A percentile compares a stretch with the other conserved stretches of the same genome.
phyloP scores from a whole-genome alignment of 2,113 vertebrate species.

The Solenodon paradoxus region DNA sequence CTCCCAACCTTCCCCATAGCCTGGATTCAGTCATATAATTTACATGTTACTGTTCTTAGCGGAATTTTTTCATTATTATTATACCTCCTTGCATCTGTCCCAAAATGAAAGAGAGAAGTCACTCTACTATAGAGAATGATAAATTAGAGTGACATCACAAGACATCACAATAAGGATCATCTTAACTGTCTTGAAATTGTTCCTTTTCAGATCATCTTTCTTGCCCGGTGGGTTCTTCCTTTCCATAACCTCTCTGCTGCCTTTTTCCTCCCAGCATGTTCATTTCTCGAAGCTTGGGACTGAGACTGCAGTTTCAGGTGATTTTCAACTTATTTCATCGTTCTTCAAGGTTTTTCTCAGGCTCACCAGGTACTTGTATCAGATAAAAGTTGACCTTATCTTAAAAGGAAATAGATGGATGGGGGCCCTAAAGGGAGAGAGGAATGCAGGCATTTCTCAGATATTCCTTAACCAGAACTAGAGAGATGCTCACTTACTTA shows the following conservation, averaged over 20 bases:
- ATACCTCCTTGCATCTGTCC: neutral
- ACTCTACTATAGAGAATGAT: neutral
- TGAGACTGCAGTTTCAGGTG: neutral
- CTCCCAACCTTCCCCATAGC: no score
- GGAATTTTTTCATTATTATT: neutral
- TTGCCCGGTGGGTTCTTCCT: neutral
- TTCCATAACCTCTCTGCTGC: neutral
- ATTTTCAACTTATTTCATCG: neutral
- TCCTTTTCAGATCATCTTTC: neutral
- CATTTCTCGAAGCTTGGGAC: neutral
- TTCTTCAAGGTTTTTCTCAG: neutral
- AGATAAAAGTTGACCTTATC: neutral
- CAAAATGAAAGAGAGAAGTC: neutral
- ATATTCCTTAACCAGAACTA: neutral
- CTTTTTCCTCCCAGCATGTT: neutral
- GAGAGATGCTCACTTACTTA: neutral
- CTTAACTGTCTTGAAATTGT: neutral
- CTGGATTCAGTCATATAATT: neutral
- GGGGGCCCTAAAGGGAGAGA: neutral
- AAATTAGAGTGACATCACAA: neutral
- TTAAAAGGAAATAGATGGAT: neutral
- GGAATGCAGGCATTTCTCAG: neutral
- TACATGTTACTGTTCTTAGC: neutral
- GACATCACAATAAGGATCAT: neutral
- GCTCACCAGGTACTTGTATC: fast-evolving